These are phyloP conservation scores for Hipposideros armiger DNA, from an alignment of 2,113 vertebrate species.

Conservation along the genomic window DNA sequence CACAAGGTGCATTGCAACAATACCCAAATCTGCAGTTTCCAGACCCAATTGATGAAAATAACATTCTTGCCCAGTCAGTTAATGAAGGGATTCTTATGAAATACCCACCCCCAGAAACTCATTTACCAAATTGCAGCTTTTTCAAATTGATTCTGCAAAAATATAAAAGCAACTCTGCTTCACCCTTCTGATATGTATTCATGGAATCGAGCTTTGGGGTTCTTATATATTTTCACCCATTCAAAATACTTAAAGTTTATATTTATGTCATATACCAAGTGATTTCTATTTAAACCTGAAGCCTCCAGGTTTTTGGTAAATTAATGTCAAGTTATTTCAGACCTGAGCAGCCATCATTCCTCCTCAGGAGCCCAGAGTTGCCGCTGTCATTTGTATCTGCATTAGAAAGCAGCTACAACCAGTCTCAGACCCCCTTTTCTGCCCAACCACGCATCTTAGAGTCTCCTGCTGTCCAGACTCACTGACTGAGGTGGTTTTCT, in stretches of 20 bases:
- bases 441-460: neutral
- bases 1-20: neutral
- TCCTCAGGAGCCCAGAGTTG: neutral
- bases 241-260: neutral
- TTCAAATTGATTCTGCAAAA: slow-evolving; percentile 3
- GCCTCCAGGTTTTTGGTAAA: neutral
- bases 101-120: neutral
- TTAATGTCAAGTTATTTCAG: slow-evolving; percentile 1
- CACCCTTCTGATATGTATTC: neutral
- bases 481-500: neutral
- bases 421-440: neutral
- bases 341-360: neutral
- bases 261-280: neutral
- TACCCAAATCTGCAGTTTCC: neutral
- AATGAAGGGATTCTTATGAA: slow-evolving; percentile 23
- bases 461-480: neutral
- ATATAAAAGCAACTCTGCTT: neutral
- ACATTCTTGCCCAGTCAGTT: neutral
- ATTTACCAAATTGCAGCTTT: neutral
- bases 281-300: neutral
- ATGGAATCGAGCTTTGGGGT: neutral
- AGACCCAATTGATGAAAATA: neutral
- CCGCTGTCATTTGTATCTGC: neutral
- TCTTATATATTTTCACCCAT: neutral
- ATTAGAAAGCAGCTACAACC: neutral